phyloP scores from a whole-genome alignment of 2,797 vertebrate species.

The Threskiornis aethiopicus region DNA sequence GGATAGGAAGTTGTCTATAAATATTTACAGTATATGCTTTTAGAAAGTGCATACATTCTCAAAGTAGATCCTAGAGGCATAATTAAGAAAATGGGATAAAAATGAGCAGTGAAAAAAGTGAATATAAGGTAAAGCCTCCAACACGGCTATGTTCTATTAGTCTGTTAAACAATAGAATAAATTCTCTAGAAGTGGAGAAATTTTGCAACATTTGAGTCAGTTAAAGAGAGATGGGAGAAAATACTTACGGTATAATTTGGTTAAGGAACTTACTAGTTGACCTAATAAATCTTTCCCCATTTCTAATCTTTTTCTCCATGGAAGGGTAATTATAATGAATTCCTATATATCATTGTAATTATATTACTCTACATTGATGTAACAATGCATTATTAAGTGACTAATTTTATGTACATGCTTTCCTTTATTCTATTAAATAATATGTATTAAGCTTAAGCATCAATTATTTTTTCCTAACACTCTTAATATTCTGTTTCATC shows the following conservation, averaged over 20 bases:
- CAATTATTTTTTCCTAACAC: neutral
- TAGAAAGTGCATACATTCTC: neutral
- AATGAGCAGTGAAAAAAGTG: neutral
- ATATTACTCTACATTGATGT: neutral
- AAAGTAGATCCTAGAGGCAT: neutral
- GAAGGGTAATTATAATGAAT: neutral
- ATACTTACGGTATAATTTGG: neutral
- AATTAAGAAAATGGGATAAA: neutral
- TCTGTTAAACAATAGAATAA: neutral
- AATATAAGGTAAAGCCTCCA: neutral
- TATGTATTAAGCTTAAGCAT: rapidly evolving
- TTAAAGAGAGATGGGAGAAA: neutral
- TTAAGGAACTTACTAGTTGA: neutral
- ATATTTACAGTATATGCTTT: neutral
- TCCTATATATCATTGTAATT: neutral
- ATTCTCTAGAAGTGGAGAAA: neutral
- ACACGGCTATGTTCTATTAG: neutral
- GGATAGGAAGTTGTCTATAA: neutral
- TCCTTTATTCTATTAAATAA: neutral
- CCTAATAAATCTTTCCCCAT: neutral
- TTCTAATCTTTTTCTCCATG: neutral
- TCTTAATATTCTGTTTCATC: neutral
- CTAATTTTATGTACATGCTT: neutral
- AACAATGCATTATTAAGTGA: neutral
- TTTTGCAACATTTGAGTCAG: neutral